A percentile compares a stretch with the other conserved stretches of the same genome.
Conservation (phyloP, 2,113 vertebrate species). For the Zosterops hypoxanthus region DNA sequence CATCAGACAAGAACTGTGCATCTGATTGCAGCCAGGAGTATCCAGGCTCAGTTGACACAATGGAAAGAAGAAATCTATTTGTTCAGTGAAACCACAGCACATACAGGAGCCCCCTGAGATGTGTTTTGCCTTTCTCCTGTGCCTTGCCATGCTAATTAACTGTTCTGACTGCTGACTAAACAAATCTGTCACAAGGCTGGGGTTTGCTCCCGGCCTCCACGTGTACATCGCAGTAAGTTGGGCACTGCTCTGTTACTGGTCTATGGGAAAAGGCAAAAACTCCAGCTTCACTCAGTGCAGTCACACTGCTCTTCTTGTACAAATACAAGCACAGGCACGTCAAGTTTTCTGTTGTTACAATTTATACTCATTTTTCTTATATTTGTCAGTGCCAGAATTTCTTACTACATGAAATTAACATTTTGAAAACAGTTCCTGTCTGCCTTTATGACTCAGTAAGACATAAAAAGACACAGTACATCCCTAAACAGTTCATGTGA, state of each 20-base stretch:
- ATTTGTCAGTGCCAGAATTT: background rate
- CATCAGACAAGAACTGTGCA: background rate
- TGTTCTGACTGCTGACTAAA: background rate
- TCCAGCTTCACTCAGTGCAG: background rate
- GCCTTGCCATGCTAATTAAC: background rate
- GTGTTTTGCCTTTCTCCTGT: background rate
- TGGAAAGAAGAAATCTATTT: background rate
- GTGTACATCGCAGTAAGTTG: background rate
- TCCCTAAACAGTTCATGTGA: background rate
- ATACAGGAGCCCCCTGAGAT: background rate
- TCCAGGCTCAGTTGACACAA: background rate
- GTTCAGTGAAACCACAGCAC: background rate
- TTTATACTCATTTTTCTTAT: background rate
- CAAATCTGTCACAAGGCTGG: background rate
- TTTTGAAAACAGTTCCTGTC: background rate
- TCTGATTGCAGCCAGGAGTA: background rate
- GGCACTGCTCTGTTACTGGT: background rate
- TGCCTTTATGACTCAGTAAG: background rate
- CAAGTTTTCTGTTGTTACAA: background rate
- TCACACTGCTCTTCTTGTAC: background rate
- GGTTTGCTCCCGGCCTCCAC: background rate
- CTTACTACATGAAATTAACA: background rate
- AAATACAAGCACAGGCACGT: background rate
- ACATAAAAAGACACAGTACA: background rate
- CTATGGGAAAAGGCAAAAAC: background rate